Base-by-base conservation (phyloP, 2,797 vertebrate genomes). In the Hippoglossus hippoglossus region DNA sequence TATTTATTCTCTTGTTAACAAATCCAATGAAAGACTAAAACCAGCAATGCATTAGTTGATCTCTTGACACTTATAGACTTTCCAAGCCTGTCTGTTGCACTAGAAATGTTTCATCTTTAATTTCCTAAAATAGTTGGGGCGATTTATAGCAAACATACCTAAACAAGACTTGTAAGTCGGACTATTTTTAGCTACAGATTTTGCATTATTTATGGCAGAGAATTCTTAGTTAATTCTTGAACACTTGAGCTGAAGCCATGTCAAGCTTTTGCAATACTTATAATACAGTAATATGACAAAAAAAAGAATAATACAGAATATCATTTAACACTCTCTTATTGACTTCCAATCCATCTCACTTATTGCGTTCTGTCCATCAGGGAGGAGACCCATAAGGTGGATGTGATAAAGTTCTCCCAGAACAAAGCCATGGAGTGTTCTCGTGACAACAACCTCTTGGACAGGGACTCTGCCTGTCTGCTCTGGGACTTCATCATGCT, bases 371-470 rank as follows among this genome's bases (percentile, higher is more conserved):
- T 67, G 65, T 63, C 57, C 41, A 47, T 15, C 87, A 99, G 98
- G 77, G 96, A 97, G 73, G 98, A 99, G 68, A 99, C 98, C n/a
- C 98, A 99, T 77, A 99, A 99, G 91, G 97, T 99, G 80, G 98
- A 99, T 6, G 98, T 99, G 51, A 99, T 99, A 70, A 99, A 98
- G 84, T 99, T 98, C 92, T 96, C 97, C 73, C 97, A 98, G 85
- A 98, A 95, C 87, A 98, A 98, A 94, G 94, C 95, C 15, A 77
- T 96, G 26, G 94, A 96, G 67, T 98, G 97, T 86, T 91, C 95
- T 24, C 95, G 96, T 65, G 95, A 96, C 1, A 96, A 96, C 66
- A 90, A 86, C 71, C 86, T 99, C 71, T 87, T 99, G 19, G 98
- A 99, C 92, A 96, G 95, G 85, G 97, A 99, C 82, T 99, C 98